Evolutionary conservation across 2,888 invertebrate genomes (phyloP).

Genomic region (Agrypnus murinus): DNA sequence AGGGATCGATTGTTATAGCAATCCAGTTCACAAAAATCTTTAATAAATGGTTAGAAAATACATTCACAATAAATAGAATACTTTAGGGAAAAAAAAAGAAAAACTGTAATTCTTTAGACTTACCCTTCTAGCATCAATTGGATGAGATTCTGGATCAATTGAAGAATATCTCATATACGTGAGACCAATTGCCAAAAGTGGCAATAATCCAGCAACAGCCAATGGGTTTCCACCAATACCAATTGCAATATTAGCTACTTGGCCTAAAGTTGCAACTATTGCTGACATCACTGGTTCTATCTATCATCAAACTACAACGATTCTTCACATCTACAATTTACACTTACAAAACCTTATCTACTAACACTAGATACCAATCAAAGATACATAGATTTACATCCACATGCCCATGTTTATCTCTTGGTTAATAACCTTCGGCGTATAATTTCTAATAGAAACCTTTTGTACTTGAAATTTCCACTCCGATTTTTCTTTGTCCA

Average conservation of each 20-base stretch:
- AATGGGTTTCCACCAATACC: constrained; percentile 71
- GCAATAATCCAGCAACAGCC: constrained; percentile 83
- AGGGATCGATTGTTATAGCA: no score
- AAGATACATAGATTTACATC: constrained; percentile 72
- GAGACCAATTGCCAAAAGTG: constrained; percentile 86
- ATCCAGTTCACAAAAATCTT: no score
- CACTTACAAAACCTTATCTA: no score
- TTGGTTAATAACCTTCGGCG: constrained; percentile 80
- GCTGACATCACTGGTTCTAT: constrained; percentile 71
- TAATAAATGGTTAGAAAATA: no score
- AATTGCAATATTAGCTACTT: constrained; percentile 66
- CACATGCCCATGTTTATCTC: constrained; percentile 78
- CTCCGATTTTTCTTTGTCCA: constrained; percentile 68
- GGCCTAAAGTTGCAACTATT: constrained; percentile 71
- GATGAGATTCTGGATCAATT: constrained; percentile 88
- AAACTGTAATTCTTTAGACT: no score
- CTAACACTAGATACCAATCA: neutral
- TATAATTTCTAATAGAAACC: constrained; percentile 80
- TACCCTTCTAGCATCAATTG: constrained; percentile 82
- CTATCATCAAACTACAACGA: no score
- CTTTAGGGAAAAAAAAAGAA: no score
- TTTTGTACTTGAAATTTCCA: constrained; percentile 72
- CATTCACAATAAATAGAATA: no score
- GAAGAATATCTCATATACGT: constrained; percentile 87
- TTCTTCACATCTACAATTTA: no score